These are phyloP conservation scores for Microcebus tavaratra DNA, from an alignment of 2,113 vertebrate genomes.

Conservation along the genomic window DNA sequence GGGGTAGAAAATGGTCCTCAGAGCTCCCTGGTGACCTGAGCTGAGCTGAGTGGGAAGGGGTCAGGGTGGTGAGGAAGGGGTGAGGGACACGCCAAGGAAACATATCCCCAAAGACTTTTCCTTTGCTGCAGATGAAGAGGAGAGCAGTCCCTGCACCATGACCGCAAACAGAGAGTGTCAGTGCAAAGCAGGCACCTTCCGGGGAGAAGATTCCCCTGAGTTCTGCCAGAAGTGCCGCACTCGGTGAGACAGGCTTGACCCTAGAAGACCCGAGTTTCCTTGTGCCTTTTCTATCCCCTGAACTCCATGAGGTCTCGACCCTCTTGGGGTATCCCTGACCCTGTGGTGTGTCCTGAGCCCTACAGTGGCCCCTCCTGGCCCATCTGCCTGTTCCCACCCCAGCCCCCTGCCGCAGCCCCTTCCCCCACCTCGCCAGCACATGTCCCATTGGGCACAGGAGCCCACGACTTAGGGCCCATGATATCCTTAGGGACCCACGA, in stretches of 20 bases:
- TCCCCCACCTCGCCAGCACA: fast-evolving
- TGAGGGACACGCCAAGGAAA: not conserved
- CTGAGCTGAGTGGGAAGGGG: not conserved
- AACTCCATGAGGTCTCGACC: fast-evolving
- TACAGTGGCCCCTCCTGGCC: not conserved
- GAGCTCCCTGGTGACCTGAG: not conserved
- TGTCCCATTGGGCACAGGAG: not conserved
- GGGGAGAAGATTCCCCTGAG: not conserved
- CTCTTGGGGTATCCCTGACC: not conserved
- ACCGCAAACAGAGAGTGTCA: not conserved
- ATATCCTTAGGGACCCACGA: not conserved
- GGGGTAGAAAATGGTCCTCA: not conserved
- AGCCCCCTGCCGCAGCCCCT: not conserved
- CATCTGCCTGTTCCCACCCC: fast-evolving
- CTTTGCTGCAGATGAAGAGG: not conserved
- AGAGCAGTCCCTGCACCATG: fast-evolving
- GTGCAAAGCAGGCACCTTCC: not conserved
- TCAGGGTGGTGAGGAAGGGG: not conserved
- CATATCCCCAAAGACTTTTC: not conserved
- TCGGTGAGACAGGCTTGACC: not conserved
- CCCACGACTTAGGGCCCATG: not conserved
- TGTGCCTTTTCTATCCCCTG: not conserved
- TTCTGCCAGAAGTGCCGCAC: not conserved
- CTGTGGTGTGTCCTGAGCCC: not conserved
- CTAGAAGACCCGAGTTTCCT: not conserved